phyloP scores from a whole-genome alignment of 2,797 vertebrate genomes.

The Sebastiscus tertius region DNA sequence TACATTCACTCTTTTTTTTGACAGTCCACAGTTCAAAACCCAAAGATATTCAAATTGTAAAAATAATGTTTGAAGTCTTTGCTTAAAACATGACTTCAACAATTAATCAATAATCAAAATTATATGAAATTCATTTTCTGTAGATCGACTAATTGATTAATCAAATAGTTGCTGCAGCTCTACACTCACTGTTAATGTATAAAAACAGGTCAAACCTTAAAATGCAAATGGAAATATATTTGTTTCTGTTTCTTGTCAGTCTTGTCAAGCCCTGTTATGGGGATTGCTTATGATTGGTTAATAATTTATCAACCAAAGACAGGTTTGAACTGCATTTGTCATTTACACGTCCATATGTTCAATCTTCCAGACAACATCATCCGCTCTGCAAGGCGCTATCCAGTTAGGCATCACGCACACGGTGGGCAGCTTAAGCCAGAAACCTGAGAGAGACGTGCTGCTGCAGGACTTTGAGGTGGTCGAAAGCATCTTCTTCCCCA shows the following conservation, averaged over 20 bases:
- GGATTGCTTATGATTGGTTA: background rate
- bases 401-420: slow-evolving; percentile 96
- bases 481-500: slow-evolving; percentile 96
- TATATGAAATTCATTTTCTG: background rate
- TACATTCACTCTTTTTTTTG: background rate
- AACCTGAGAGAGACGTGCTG: slow-evolving; percentile 94
- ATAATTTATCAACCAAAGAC: background rate
- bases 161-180: background rate
- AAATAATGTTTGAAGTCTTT: background rate
- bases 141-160: background rate
- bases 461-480: slow-evolving; percentile 98
- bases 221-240: background rate
- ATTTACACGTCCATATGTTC: background rate
- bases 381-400: slow-evolving; percentile 93
- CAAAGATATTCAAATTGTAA: background rate
- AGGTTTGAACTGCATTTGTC: background rate
- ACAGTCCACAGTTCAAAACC: background rate
- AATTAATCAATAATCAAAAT: background rate
- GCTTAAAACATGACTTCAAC: background rate
- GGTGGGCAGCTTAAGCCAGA: slow-evolving; percentile 93
- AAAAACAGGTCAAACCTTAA: background rate
- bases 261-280: background rate
- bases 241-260: background rate
- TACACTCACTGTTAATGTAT: background rate
- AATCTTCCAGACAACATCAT: slow-evolving; percentile 89